A percentile compares a stretch with the other conserved stretches of the same genome.
These are phyloP conservation scores for Polypedilum vanderplanki DNA, from an alignment of 1,140 invertebrate genomes.

Conservation along the genomic window DNA sequence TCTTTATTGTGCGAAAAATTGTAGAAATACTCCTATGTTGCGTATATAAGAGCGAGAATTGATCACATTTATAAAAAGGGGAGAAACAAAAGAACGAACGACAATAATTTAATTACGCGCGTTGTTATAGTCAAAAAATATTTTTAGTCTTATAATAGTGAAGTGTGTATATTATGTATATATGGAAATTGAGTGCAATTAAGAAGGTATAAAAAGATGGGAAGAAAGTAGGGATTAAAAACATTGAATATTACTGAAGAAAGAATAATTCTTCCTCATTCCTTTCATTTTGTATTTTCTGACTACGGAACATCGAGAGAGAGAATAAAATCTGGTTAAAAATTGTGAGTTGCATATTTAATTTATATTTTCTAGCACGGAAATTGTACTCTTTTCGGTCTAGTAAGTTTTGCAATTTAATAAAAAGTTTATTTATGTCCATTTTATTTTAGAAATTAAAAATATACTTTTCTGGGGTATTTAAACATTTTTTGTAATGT, in stretches of 20 bases:
- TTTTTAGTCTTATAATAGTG: background rate
- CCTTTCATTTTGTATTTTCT: no score
- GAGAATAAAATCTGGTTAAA: constrained; percentile 7
- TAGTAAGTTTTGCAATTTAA: constrained; percentile 19
- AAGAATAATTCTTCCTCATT: no score
- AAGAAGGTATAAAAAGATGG: background rate
- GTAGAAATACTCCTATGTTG: background rate
- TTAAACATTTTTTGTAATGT: background rate
- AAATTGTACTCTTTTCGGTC: constrained; percentile 12
- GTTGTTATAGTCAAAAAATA: background rate
- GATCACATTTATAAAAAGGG: constrained; percentile 1
- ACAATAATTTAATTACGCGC: constrained; percentile 13
- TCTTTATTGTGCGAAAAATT: background rate
- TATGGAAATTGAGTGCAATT: constrained; percentile 16
- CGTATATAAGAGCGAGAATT: background rate
- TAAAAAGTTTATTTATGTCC: background rate
- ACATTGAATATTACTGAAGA: no score
- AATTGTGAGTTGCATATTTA: constrained; percentile 13
- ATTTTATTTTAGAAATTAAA: background rate
- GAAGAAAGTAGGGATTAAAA: background rate
- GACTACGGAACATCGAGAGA: background rate
- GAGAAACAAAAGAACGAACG: background rate
- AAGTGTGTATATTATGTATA: background rate
- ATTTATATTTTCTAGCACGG: background rate
- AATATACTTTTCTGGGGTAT: background rate